Evolutionary conservation across 2,888 invertebrate genomes (phyloP).

Genomic region (Athrips mouffetella): DNA sequence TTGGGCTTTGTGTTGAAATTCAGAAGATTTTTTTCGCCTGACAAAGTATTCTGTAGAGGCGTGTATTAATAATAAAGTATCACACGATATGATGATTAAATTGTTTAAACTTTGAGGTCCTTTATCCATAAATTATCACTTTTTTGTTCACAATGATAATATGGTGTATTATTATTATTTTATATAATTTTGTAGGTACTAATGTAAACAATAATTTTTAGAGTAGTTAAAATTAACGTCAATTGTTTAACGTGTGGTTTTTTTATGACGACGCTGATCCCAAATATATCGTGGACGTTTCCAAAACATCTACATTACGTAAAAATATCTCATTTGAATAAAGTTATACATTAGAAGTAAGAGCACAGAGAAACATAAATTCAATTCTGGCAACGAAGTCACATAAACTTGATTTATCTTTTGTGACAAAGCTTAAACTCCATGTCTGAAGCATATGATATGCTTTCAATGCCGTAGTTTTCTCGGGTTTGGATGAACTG

Average conservation of each 20-base stretch:
- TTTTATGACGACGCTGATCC: no score
- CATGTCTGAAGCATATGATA: slow-evolving; percentile 57
- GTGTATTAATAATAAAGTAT: no score
- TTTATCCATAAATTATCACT: no score
- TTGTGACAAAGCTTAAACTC: slow-evolving; percentile 57
- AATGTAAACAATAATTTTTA: no score
- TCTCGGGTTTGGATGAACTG: background rate
- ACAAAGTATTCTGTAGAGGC: slow-evolving; percentile 30
- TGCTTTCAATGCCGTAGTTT: slow-evolving; percentile 1
- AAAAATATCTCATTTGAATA: slow-evolving; percentile 11
- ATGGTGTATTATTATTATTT: no score
- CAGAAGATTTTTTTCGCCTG: slow-evolving; percentile 60
- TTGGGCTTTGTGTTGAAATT: slow-evolving; percentile 72
- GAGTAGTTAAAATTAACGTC: no score
- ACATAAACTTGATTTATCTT: slow-evolving; percentile 76
- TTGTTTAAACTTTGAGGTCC: no score
- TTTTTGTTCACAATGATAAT: no score
- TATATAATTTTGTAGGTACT: no score
- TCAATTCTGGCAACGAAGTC: slow-evolving; percentile 62
- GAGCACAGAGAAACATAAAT: slow-evolving; percentile 63
- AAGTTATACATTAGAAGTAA: slow-evolving; percentile 44
- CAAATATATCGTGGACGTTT: background rate
- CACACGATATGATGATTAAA: no score
- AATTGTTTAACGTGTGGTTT: no score
- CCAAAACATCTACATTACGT: slow-evolving; percentile 5